Conservation (phyloP, 2,888 invertebrate species). For the Scaptomyza reducta region DNA sequence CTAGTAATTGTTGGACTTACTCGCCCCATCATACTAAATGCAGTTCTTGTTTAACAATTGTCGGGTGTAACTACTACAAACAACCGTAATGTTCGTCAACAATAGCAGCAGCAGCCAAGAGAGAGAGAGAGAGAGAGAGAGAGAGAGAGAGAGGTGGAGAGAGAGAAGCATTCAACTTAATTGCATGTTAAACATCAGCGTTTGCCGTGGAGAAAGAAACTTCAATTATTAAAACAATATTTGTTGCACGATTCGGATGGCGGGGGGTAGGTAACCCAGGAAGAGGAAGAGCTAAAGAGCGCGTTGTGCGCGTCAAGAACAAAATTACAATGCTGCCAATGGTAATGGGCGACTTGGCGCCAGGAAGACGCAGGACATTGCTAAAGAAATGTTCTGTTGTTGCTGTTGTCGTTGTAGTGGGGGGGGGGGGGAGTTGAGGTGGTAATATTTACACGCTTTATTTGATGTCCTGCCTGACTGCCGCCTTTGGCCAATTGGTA, state of each 20-base stretch:
- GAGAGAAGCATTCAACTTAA: constrained; percentile 54
- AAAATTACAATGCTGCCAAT: constrained; percentile 48
- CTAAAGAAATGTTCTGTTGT: not conserved
- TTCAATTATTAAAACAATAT: constrained; percentile 74
- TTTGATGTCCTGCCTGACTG: constrained; percentile 26
- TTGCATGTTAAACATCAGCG: constrained; percentile 66
- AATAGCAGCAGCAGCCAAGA: constrained; percentile 20
- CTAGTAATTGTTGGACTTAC: constrained; percentile 46
- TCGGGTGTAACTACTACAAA: constrained; percentile 50
- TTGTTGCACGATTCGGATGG: constrained; percentile 57
- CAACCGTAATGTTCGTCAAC: constrained; percentile 67
- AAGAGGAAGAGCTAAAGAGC: not conserved
- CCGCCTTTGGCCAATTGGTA: constrained; percentile 59
- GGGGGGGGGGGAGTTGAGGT: constrained; percentile 37
- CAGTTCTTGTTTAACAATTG: constrained; percentile 61
- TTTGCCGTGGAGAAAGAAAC: constrained; percentile 24
- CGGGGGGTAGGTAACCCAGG: not conserved
- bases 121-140: no score
- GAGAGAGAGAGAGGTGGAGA: no score
- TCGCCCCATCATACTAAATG: not conserved
- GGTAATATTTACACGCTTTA: constrained; percentile 68
- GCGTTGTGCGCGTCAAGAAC: constrained; percentile 17
- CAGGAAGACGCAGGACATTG: constrained; percentile 48
- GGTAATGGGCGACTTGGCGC: constrained; percentile 58
- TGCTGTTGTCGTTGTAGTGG: no score